Conservation (phyloP, 2,888 invertebrate species). For the Eudasyphora cyanicolor region DNA sequence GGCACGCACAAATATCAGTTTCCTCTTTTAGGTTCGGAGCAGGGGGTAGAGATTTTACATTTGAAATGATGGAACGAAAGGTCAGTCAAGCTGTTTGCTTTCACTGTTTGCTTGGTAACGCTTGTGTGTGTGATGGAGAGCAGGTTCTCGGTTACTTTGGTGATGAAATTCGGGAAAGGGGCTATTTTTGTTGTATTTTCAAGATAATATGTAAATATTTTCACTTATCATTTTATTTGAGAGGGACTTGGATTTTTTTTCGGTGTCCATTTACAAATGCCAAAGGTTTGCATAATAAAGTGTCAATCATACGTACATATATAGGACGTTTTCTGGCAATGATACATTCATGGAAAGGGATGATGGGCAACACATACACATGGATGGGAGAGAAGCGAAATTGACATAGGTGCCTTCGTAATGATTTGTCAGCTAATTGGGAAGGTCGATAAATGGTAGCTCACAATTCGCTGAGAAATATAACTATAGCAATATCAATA, state of each 20-base stretch:
- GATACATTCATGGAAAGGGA: neutral
- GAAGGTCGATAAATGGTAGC: too few relatives aligned
- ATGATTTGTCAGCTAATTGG: too few relatives aligned
- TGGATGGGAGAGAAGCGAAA: neutral
- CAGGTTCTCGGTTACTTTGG: neutral
- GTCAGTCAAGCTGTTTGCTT: neutral
- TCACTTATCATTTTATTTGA: neutral
- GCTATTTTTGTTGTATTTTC: neutral
- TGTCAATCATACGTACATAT: slow-evolving; percentile 21
- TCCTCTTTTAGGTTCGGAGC: neutral
- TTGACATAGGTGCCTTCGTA: neutral
- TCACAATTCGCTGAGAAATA: too few relatives aligned
- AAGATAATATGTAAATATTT: slow-evolving; percentile 22
- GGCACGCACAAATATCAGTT: slow-evolving; percentile 51
- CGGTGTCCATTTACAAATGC: neutral
- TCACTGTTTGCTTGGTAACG: slow-evolving; percentile 19
- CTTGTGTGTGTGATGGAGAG: neutral
- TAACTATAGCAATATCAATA: too few relatives aligned
- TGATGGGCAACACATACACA: neutral
- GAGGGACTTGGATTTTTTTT: neutral
- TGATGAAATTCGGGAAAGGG: neutral
- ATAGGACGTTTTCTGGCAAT: neutral
- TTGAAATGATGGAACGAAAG: slow-evolving; percentile 9
- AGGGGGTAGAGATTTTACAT: too few relatives aligned
- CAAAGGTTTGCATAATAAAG: neutral